Evolutionary conservation across 2,797 vertebrate species (phyloP), one percentile per base, ranked within the genome.

Genomic region (Varecia variegata): DNA sequence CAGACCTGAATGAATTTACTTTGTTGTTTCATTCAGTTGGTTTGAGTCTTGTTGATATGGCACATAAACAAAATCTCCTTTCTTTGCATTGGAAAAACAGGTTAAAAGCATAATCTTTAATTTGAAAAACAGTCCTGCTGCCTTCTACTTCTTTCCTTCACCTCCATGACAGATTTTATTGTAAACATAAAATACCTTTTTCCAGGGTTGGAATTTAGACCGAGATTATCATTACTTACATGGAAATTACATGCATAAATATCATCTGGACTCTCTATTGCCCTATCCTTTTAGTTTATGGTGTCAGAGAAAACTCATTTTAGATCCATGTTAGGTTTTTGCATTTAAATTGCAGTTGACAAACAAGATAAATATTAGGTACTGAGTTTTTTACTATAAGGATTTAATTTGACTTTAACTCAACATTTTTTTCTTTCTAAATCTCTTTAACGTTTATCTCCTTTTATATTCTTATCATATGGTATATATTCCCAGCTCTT

Each of bases 271-370:
- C 20, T 90, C 25, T 82, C 40, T 40, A 68, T 82, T 90, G 71
- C 35, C 77, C 12, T 71, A n/a, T 68, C 20, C 7, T 92, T 56
- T 90, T 60, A 67, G 86, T 95, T 89, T 62, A 68, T 4, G 50
- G 43, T 80, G n/a, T 93, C 67, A 91, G 80, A 94, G 73, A 92
- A 96, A 94, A 52, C n/a, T 91, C 65, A 86, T 32, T 92, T 90
- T 76, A 87, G 52, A 60, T 45, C 3, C 14, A 58, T n/a, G 38
- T 52, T 67, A 40, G 32, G 3, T 50, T 85, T 93, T 70, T 81
- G 8, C 14, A 88, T 70, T 94, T 93, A 73, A 90, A 93, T 65
- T 85, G 30, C 23, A 56, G 13, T 86, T 87, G 52, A 90, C n/a
- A 82, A 92, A 50, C 9, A 90, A 54, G 11, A 71, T 43, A 50